Conservation (phyloP, 53 echinoderm and acorn worm species). For the Holothuria leucospilota region DNA sequence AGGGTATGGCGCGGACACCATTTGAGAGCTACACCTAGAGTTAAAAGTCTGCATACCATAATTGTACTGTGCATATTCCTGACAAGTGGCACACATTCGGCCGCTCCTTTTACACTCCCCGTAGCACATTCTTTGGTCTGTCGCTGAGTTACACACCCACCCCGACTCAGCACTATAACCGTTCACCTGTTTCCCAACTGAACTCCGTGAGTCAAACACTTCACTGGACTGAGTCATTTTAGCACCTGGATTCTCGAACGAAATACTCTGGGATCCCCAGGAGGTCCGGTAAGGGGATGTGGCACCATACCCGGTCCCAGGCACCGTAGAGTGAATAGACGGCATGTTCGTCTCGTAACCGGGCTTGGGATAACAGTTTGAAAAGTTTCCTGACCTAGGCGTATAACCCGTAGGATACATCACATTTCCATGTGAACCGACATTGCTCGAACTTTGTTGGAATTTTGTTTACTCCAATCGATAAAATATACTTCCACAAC, state of each 20-base stretch:
- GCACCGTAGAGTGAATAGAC: slow-evolving; percentile 37
- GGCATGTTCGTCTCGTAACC: slow-evolving; percentile 39
- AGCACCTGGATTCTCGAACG: background rate
- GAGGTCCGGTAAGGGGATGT: background rate
- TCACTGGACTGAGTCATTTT: too few species aligned
- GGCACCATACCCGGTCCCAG: slow-evolving; percentile 12
- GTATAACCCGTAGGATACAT: slow-evolving; percentile 46
- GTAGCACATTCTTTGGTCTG: slow-evolving; percentile 26
- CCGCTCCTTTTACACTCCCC: slow-evolving; percentile 40
- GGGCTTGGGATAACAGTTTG: slow-evolving; percentile 33
- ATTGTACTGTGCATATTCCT: slow-evolving; percentile 20
- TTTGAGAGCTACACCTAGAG: slow-evolving; percentile 4
- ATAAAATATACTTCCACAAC: too few species aligned
- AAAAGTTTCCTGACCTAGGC: slow-evolving; percentile 40
- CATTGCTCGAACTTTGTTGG: background rate
- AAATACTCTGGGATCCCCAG: background rate
- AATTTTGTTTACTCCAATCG: too few species aligned
- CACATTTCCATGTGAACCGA: slow-evolving; percentile 41
- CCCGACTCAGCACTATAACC: too few species aligned
- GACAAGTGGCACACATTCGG: slow-evolving; percentile 19
- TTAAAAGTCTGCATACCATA: slow-evolving; percentile 18
- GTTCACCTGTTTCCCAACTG: too few species aligned
- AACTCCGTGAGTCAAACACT: too few species aligned
- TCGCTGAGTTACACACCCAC: too few species aligned
- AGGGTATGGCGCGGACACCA: slow-evolving; percentile 4